Conservation (phyloP, 2,888 invertebrate species). For the Spisula subtruncata region DNA sequence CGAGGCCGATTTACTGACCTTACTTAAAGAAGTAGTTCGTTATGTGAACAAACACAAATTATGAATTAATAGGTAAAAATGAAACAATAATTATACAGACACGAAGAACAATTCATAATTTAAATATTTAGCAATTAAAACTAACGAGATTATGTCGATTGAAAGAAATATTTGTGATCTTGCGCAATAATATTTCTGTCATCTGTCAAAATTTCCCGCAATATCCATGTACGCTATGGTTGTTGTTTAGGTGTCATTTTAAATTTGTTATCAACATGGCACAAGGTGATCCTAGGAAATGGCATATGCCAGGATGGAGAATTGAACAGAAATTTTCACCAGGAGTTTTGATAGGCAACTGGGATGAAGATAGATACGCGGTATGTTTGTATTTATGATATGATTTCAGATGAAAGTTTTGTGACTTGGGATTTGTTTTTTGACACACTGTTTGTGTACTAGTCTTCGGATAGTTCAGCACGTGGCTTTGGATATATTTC, state of each 20-base stretch:
- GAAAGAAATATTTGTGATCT: not conserved
- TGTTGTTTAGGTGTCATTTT: constrained; percentile 36
- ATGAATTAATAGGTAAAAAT: too few relatives aligned
- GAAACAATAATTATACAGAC: not conserved
- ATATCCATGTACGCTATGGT: constrained; percentile 52
- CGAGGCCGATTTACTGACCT: constrained; percentile 35
- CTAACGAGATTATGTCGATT: not conserved
- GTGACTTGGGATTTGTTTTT: not conserved
- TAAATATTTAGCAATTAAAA: not conserved
- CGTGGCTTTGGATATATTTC: not conserved
- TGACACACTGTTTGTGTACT: not conserved
- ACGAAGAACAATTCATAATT: not conserved
- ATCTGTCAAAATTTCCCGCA: constrained; percentile 61
- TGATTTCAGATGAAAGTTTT: not conserved
- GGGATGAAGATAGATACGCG: constrained; percentile 84
- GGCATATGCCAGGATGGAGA: constrained; percentile 86
- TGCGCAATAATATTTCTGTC: constrained; percentile 41
- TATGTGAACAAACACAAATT: not conserved
- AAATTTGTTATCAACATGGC: constrained; percentile 70
- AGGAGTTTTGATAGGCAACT: constrained; percentile 87
- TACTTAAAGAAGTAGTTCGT: constrained; percentile 16
- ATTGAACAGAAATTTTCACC: constrained; percentile 85
- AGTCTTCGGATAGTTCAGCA: not conserved
- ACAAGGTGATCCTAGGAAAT: constrained; percentile 79
- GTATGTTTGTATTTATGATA: constrained; percentile 72